phyloP scores from a whole-genome alignment of 2,888 invertebrate genomes.

The Nysson spinosus region DNA sequence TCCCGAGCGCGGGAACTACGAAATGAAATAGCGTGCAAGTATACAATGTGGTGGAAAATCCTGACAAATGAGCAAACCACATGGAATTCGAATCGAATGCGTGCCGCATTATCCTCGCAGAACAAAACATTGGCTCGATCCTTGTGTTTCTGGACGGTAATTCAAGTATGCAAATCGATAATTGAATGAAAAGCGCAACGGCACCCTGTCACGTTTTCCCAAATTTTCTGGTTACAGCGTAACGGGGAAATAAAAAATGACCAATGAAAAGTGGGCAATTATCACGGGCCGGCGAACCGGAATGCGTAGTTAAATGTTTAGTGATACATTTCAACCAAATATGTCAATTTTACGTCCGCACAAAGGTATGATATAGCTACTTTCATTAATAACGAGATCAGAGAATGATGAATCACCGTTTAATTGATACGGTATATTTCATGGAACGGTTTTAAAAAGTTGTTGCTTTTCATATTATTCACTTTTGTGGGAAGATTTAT shows the following conservation, averaged over 20 bases:
- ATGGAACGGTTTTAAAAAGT: background rate
- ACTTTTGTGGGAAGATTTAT: too few species aligned
- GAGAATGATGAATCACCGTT: too few species aligned
- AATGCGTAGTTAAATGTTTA: slow-evolving; percentile 3
- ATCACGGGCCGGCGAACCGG: background rate
- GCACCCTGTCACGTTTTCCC: slow-evolving; percentile 7
- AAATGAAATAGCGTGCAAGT: slow-evolving; percentile 28
- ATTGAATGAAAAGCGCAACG: slow-evolving; percentile 56
- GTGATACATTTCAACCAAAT: too few species aligned
- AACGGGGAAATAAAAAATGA: background rate
- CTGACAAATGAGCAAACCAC: slow-evolving; percentile 40
- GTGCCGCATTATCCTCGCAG: slow-evolving; percentile 43
- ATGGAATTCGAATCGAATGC: slow-evolving; percentile 45
- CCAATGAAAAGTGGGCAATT: background rate
- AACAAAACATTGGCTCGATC: slow-evolving; percentile 46
- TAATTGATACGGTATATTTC: too few species aligned
- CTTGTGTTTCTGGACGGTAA: slow-evolving; percentile 22
- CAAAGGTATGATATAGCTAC: too few species aligned
- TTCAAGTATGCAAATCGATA: slow-evolving; percentile 59
- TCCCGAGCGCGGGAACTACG: slow-evolving; percentile 22
- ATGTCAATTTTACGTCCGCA: too few species aligned
- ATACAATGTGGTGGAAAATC: slow-evolving; percentile 25
- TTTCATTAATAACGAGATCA: too few species aligned
- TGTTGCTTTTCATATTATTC: background rate
- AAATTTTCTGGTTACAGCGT: slow-evolving; percentile 18